phyloP scores from a whole-genome alignment of 2,113 vertebrate genomes.

The Catharus bicknelli region DNA sequence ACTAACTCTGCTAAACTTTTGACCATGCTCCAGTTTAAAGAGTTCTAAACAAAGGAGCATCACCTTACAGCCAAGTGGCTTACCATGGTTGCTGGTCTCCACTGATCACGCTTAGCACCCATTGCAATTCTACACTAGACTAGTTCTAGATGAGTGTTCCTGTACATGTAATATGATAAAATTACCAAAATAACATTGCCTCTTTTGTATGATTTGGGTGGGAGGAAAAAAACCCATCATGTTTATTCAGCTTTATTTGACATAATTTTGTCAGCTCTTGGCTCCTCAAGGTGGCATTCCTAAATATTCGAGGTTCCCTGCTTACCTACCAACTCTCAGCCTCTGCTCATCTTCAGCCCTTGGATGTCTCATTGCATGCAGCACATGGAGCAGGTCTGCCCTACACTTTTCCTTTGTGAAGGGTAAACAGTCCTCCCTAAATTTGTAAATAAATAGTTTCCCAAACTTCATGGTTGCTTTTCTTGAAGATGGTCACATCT shows the following conservation, averaged over 20 bases:
- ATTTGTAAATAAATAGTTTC: neutral
- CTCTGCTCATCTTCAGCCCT: neutral
- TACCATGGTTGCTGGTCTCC: neutral
- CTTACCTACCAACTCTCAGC: neutral
- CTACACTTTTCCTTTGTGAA: neutral
- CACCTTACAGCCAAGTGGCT: neutral
- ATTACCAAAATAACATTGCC: neutral
- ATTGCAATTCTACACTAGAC: neutral
- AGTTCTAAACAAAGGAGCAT: neutral
- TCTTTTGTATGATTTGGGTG: neutral
- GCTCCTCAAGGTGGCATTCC: neutral
- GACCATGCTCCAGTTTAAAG: neutral
- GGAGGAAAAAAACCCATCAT: neutral
- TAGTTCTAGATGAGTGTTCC: neutral
- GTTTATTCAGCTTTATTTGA: neutral
- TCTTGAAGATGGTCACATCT: neutral
- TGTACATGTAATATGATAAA: neutral
- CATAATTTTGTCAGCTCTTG: neutral
- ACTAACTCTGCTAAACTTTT: neutral
- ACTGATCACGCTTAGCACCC: neutral
- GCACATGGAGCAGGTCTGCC: neutral
- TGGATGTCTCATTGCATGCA: accelerated
- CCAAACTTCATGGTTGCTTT: neutral
- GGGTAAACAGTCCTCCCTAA: neutral
- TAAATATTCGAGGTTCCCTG: neutral